A percentile compares a stretch with the other conserved stretches of the same genome.
Evolutionary conservation across 2,888 invertebrate genomes (phyloP).

Genomic region (Melanotus villosus): DNA sequence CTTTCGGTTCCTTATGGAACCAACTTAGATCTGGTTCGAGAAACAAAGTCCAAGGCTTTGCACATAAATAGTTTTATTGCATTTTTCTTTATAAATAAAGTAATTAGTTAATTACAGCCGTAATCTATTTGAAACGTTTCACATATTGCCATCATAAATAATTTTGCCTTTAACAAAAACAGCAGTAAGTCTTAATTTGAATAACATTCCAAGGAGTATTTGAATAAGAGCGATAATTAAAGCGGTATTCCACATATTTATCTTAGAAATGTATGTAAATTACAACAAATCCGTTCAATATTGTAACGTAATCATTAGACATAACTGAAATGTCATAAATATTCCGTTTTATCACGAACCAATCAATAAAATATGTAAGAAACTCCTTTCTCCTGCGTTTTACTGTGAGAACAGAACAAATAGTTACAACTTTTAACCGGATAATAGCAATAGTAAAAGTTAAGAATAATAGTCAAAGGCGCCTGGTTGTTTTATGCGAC

Average conservation of each 20-base stretch:
- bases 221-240: conserved; percentile 2
- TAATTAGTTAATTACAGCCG: too few species aligned
- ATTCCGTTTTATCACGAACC: conserved; percentile 8
- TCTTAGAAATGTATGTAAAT: not conserved
- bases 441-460: conserved; percentile 25
- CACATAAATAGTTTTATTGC: too few species aligned
- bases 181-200: not conserved
- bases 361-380: conserved; percentile 5
- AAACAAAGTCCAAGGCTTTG: too few species aligned
- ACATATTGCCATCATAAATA: too few species aligned
- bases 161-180: not conserved
- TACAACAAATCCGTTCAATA: conserved; percentile 1
- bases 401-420: conserved; percentile 27
- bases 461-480: conserved; percentile 27
- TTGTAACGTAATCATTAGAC: conserved; percentile 5
- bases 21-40: too few species aligned
- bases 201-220: conserved; percentile 4
- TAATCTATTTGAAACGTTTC: too few species aligned
- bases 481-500: conserved; percentile 22
- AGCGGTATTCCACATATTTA: not conserved
- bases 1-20: too few species aligned
- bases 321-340: conserved; percentile 5
- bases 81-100: too few species aligned
- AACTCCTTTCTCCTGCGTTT: conserved; percentile 16
- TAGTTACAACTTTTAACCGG: conserved; percentile 8